Conservation (phyloP, 2,888 invertebrate species). For the Kuschelorhynchus macadamiae region DNA sequence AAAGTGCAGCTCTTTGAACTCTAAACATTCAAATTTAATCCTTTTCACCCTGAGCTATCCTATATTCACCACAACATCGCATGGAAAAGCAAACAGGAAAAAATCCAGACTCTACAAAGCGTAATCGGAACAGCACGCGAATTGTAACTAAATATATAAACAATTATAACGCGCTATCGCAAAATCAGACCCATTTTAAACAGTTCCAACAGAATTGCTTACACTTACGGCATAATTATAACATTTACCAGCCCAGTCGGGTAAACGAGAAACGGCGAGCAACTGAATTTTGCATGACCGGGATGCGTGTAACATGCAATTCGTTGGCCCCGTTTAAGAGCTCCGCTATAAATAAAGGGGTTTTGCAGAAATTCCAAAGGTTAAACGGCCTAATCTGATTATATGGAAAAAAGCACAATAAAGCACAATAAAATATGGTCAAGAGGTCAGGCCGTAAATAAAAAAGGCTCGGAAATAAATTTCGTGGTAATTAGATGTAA, state of each 20-base stretch:
- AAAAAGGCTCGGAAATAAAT: slow-evolving; percentile 23
- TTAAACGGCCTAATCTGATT: slow-evolving; percentile 47
- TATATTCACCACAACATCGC: not conserved
- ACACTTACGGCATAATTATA: slow-evolving; percentile 46
- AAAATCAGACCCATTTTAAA: slow-evolving; percentile 35
- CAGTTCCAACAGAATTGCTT: slow-evolving; percentile 42
- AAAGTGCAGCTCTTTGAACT: too few relatives aligned
- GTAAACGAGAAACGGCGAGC: slow-evolving; percentile 31
- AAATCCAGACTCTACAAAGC: slow-evolving; percentile 4
- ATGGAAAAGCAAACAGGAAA: slow-evolving; percentile 1
- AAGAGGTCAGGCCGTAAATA: slow-evolving; percentile 34
- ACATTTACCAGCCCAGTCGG: slow-evolving; percentile 29
- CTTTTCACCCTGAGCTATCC: too few relatives aligned
- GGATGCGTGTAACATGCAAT: slow-evolving; percentile 48
- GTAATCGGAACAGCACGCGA: slow-evolving; percentile 27
- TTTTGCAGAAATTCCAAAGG: slow-evolving; percentile 49
- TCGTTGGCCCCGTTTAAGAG: slow-evolving; percentile 39
- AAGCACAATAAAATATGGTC: slow-evolving; percentile 45
- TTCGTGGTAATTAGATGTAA: not conserved
- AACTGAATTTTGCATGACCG: slow-evolving; percentile 42
- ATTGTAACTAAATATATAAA: slow-evolving; percentile 39
- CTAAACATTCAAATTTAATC: too few relatives aligned
- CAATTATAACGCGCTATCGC: slow-evolving; percentile 30
- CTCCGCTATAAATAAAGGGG: slow-evolving; percentile 44
- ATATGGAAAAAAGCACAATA: slow-evolving; percentile 47